Evolutionary conservation across 92 coral and sea anemone species (phyloP).

Genomic region (Bergia puertoricense): DNA sequence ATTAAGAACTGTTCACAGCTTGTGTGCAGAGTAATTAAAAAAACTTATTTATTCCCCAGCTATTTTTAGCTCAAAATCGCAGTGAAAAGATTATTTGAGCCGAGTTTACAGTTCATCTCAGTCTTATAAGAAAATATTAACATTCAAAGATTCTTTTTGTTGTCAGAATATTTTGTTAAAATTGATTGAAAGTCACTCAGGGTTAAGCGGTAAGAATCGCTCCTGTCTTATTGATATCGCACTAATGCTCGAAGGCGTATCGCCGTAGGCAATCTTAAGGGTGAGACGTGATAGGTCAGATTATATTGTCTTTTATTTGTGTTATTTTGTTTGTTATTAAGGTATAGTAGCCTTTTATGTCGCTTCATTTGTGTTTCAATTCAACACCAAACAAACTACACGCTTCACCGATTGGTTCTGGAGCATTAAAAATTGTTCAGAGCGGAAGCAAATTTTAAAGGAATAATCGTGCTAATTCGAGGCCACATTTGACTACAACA

Average conservation of each 20-base stretch:
- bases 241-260: slow-evolving; percentile 19
- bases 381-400: slow-evolving; percentile 11
- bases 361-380: slow-evolving; percentile 3
- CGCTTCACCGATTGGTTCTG: slow-evolving; percentile 31
- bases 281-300: slow-evolving; percentile 13
- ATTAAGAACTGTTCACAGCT: neutral
- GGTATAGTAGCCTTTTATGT: slow-evolving; percentile 9
- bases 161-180: neutral
- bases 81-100: neutral
- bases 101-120: neutral
- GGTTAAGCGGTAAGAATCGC: neutral
- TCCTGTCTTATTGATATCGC: slow-evolving; percentile 1
- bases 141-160: neutral
- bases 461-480: slow-evolving; percentile 25
- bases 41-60: neutral
- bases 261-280: slow-evolving; percentile 7
- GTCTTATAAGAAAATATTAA: too few relatives aligned
- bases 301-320: neutral
- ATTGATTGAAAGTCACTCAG: neutral
- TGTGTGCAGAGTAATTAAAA: neutral
- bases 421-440: slow-evolving; percentile 1
- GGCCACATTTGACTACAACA: slow-evolving; percentile 12
- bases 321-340: slow-evolving; percentile 31
- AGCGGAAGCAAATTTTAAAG: slow-evolving; percentile 38
- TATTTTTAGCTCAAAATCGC: neutral